A percentile compares a stretch with the other conserved stretches of the same genome.
Evolutionary conservation across 1,140 invertebrate species (phyloP).

Genomic region (Papilio dardanus): DNA sequence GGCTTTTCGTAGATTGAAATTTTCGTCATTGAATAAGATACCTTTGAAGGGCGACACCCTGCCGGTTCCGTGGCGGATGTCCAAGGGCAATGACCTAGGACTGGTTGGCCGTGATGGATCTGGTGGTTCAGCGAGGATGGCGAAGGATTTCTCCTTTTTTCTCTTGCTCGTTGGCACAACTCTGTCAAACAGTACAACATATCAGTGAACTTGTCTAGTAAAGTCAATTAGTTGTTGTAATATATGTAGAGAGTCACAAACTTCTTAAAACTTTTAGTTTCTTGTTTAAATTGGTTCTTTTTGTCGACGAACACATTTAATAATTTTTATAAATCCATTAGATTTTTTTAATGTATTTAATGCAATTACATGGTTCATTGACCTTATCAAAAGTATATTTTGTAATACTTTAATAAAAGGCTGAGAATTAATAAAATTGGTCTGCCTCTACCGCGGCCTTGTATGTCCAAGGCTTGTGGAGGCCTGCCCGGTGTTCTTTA

Average conservation of each 20-base stretch:
- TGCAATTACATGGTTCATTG: neutral
- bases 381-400: neutral
- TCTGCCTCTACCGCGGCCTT: conserved; percentile 10
- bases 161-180: conserved; percentile 69
- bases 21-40: conserved; percentile 41
- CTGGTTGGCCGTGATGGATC: conserved; percentile 59
- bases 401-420: neutral
- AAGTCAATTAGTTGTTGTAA: no score
- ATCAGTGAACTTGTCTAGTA: neutral
- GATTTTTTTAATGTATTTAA: neutral
- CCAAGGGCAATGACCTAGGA: conserved; percentile 63
- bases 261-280: neutral
- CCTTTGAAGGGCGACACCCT: conserved; percentile 80
- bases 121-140: conserved; percentile 72
- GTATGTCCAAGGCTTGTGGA: conserved; percentile 5
- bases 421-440: conserved; percentile 11
- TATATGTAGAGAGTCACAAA: neutral
- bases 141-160: conserved; percentile 76
- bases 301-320: neutral
- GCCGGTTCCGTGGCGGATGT: conserved; percentile 52
- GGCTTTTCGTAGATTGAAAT: neutral
- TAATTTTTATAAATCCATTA: neutral
- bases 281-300: no score
- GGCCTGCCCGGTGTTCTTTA: neutral
- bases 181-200: conserved; percentile 53